Conservation (phyloP, 2,797 vertebrate species). For the Arctocebus calabarensis region DNA sequence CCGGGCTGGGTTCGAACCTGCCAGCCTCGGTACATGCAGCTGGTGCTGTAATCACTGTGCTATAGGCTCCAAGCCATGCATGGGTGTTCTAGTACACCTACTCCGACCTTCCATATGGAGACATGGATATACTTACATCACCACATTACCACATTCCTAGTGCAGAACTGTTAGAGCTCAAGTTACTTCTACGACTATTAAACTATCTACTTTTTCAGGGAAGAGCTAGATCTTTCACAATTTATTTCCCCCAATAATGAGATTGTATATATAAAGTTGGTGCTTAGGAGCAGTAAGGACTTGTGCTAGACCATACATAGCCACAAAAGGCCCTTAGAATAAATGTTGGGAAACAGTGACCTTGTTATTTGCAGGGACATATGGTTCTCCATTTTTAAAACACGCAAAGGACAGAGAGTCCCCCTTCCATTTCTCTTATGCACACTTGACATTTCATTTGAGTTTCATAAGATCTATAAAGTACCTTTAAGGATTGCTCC, state of each 20-base stretch:
- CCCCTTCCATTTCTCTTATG: neutral
- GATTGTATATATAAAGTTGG: neutral
- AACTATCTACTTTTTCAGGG: neutral
- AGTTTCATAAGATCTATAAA: conserved; percentile 6
- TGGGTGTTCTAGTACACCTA: rapidly evolving
- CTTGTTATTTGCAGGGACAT: neutral
- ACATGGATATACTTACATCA: neutral
- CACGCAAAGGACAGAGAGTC: neutral
- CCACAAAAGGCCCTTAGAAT: neutral
- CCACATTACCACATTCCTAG: neutral
- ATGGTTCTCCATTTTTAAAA: neutral
- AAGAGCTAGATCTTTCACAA: neutral
- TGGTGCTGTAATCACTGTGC: too few species aligned
- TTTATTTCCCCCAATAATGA: neutral
- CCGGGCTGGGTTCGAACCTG: too few species aligned
- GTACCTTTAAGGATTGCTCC: neutral
- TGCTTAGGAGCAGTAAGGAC: neutral
- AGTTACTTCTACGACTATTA: neutral
- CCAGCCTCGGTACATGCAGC: too few species aligned
- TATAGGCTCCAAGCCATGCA: neutral
- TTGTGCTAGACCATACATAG: neutral
- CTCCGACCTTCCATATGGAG: neutral
- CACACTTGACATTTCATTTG: neutral
- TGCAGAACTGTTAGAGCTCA: neutral
- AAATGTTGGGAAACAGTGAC: neutral